Conservation (phyloP, 2,797 vertebrate species). For the Microctenopoma steveboyesi region DNA sequence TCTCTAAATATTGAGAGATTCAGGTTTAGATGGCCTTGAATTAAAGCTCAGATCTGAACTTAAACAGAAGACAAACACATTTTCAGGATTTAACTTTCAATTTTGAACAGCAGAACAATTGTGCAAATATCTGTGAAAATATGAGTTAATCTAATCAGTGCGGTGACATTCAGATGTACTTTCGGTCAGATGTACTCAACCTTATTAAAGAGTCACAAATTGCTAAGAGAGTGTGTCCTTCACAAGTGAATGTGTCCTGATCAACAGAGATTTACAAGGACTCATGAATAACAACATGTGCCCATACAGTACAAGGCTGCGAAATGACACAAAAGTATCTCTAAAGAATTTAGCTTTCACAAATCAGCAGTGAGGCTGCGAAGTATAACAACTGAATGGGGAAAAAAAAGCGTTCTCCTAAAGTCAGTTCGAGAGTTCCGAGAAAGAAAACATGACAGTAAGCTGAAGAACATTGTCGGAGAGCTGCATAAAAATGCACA, state of each 20-base stretch:
- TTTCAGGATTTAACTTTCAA: constrained; percentile 21
- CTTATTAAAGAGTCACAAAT: constrained; percentile 21
- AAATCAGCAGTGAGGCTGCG: not conserved
- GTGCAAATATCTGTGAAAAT: constrained; percentile 23
- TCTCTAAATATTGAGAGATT: not conserved
- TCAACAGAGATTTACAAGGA: constrained; percentile 13
- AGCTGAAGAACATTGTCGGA: not conserved
- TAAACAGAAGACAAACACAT: not conserved
- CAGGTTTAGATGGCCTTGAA: not conserved
- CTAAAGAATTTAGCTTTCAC: constrained; percentile 11
- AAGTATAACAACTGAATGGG: not conserved
- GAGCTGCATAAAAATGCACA: not conserved
- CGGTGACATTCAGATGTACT: constrained; percentile 53
- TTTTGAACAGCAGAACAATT: constrained; percentile 4
- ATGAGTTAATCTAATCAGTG: constrained; percentile 46
- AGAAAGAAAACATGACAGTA: constrained; percentile 1
- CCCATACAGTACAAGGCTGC: not conserved
- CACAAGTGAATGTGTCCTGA: constrained; percentile 7
- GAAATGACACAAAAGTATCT: constrained; percentile 21
- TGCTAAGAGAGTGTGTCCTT: constrained; percentile 21
- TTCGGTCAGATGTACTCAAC: constrained; percentile 10
- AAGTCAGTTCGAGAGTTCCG: not conserved
- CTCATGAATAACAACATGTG: constrained; percentile 5
- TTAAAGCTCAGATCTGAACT: not conserved
- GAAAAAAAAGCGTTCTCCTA: not conserved